Evolutionary conservation across 2,113 vertebrate species (phyloP), one percentile per base, ranked within the genome.

Genomic region (Limanda limanda): DNA sequence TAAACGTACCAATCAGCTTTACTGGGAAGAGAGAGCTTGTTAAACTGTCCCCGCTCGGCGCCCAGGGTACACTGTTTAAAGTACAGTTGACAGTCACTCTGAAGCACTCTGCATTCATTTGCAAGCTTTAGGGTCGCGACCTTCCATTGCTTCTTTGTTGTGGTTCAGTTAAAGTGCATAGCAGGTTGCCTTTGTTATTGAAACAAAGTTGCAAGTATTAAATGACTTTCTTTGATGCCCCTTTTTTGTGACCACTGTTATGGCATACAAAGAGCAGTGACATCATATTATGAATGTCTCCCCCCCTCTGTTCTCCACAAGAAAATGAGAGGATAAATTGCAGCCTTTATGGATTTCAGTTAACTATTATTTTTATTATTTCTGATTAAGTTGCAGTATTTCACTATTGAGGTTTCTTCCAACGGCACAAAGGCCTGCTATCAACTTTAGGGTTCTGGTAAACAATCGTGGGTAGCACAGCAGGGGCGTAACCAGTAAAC

Each of bases 111-210:
- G 54, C 84, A 74, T 90, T 87, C 86, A 88, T 93, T 92, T 89
- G 81, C 65, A 45, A 86, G 81, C 82, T 65, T 23, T 11, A 1
- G 78, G 90, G 91, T 93, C 84, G 6, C 7, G 84, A 90, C 89
- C 92, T 86, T 77, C 56, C 75, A 31, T 18, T 73, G 78, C 52
- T 71, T 75, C 88, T 93, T 92, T 95, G 92, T 94, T 94, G 94
- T 93, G 93, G 94, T 93, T 93, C 87, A 91, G 84, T 69, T 79
- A 70, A 83, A 92, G 92, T 92, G 85, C 88, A 92, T 85, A 86
- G 89, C 90, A 93, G 92, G 92, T 94, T 92, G 90, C 83, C 84
- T 92, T 93, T 93, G 92, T 93, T 93, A 88, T 85, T 91, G 85
- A 88, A 92, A 88, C 93, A 91, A 88, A 91, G 90, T 92, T 90